Percentiles rank a stretch among this genome's conserved stretches.
These are phyloP conservation scores for Ictalurus punctatus DNA, from an alignment of 2,113 vertebrate species.

Conservation along the genomic window DNA sequence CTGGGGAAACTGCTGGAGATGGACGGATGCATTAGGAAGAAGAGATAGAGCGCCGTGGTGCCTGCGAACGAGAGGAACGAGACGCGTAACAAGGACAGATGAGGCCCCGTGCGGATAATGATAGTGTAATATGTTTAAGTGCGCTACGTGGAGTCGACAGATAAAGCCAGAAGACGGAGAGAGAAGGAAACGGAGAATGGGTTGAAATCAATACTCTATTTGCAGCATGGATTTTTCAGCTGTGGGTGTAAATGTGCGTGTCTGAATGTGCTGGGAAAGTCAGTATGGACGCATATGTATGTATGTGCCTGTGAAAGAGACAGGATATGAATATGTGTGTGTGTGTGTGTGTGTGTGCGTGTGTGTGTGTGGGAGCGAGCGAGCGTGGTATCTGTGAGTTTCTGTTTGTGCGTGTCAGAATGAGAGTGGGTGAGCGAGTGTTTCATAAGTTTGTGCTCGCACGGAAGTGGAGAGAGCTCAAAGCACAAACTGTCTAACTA, in stretches of 20 bases:
- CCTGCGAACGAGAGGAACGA: constrained; percentile 76
- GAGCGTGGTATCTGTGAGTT: constrained; percentile 13
- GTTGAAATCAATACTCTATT: constrained; percentile 64
- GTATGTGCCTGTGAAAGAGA: constrained; percentile 18
- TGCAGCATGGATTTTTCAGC: constrained; percentile 47
- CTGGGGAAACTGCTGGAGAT: constrained; percentile 98
- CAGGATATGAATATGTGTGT: constrained; percentile 35
- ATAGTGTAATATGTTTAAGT: constrained; percentile 45
- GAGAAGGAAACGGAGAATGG: constrained; percentile 37
- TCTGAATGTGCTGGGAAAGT: constrained; percentile 15
- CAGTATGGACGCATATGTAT: background rate
- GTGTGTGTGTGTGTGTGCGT: constrained; percentile 29
- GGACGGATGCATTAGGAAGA: constrained; percentile 97
- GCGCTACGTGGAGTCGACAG: constrained; percentile 22
- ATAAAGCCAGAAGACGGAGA: constrained; percentile 53
- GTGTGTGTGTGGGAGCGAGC: constrained; percentile 33
- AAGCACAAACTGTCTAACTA: constrained; percentile 61
- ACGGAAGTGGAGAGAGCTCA: constrained; percentile 51
- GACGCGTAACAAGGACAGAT: background rate
- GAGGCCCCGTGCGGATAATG: constrained; percentile 23
- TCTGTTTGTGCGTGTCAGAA: constrained; percentile 16
- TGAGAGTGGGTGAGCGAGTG: constrained; percentile 29
- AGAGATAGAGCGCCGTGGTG: constrained; percentile 96
- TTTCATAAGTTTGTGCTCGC: constrained; percentile 39
- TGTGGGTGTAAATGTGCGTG: constrained; percentile 36